These are phyloP conservation scores for Phalacrocorax aristotelis DNA, from an alignment of 2,113 vertebrate species.

Conservation along the genomic window DNA sequence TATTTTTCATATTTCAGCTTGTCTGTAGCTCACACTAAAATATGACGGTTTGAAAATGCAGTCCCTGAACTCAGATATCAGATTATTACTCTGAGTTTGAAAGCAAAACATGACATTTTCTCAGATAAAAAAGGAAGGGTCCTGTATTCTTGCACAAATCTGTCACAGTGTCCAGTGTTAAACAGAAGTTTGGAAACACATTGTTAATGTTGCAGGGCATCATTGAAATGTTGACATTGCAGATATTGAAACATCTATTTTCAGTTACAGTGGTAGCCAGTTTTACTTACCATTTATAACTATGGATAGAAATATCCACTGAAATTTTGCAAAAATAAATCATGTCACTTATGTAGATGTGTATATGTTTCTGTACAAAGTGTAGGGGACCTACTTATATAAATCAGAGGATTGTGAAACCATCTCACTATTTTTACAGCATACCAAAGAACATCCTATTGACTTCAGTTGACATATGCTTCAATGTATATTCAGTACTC, in stretches of 20 bases:
- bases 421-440: background rate
- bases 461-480: background rate
- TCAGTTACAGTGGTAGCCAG: background rate
- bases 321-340: background rate
- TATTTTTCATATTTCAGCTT: constrained; percentile 21
- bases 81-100: constrained; percentile 7
- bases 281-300: background rate
- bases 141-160: background rate
- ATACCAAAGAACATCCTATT: background rate
- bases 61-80: background rate
- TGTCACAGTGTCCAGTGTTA: background rate
- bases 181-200: background rate
- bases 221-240: background rate
- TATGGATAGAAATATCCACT: background rate
- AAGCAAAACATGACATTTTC: constrained; percentile 21
- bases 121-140: background rate
- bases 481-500: background rate
- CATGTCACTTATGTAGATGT: background rate
- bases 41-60: background rate
- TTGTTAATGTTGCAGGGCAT: background rate
- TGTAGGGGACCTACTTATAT: background rate
- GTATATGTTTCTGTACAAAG: background rate
- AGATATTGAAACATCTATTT: background rate
- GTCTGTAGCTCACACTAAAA: background rate
- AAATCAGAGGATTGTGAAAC: background rate